These are phyloP conservation scores for Nylanderia fulva DNA, from an alignment of 1,140 invertebrate genomes.

Conservation along the genomic window DNA sequence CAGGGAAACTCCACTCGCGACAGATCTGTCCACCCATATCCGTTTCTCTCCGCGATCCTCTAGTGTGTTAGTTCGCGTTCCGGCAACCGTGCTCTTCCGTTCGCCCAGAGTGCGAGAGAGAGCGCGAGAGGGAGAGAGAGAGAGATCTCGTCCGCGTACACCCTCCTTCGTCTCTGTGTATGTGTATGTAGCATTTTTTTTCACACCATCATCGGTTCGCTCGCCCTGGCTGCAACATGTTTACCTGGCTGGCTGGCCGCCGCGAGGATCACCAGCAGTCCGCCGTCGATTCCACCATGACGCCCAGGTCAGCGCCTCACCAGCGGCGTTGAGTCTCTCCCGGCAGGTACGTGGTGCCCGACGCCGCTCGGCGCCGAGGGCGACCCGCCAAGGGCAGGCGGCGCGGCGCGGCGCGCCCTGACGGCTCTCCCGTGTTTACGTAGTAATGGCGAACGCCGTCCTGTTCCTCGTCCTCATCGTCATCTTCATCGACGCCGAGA, in stretches of 20 bases:
- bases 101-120: slow-evolving; percentile 72
- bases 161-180: no score
- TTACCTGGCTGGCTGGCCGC: slow-evolving; percentile 81
- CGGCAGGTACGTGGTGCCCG: slow-evolving; percentile 22
- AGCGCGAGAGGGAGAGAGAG: no score
- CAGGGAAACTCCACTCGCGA: background rate
- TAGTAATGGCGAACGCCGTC: slow-evolving; percentile 29
- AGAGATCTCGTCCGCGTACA: background rate
- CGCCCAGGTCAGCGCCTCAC: slow-evolving; percentile 77
- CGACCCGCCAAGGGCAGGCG: slow-evolving; percentile 19
- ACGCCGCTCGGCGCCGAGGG: background rate
- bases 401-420: slow-evolving; percentile 45
- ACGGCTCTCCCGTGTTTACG: slow-evolving; percentile 48
- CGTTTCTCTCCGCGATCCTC: background rate
- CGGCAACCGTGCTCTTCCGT: slow-evolving; percentile 81
- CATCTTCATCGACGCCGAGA: no score
- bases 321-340: slow-evolving; percentile 50
- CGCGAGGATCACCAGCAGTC: slow-evolving; percentile 71
- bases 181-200: slow-evolving; percentile 84
- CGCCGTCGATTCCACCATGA: slow-evolving; percentile 69
- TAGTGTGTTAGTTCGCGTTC: slow-evolving; percentile 60
- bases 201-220: no score
- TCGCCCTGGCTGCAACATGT: slow-evolving; percentile 82
- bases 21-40: background rate
- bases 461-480: slow-evolving; percentile 6